Evolutionary conservation across 2,797 vertebrate genomes (phyloP), one percentile per base, ranked within the genome.

Genomic region (Siniperca obscura): DNA sequence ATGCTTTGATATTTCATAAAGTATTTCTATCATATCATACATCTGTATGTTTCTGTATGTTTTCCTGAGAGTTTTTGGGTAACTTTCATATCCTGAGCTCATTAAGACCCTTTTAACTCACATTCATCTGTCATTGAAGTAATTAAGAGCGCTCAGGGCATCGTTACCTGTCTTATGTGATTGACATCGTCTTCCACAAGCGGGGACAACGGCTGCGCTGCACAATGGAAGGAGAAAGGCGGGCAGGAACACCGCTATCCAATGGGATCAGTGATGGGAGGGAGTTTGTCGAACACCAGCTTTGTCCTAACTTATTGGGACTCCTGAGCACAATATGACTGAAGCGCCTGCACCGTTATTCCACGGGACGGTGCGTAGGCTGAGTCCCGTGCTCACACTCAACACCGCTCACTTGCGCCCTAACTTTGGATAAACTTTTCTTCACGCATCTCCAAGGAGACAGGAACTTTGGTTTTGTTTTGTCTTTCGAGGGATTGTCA

Each of bases 231-330:
- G 72, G 34, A 44, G 57, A 74, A 44, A 36, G 81, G 86, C 90
- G 93, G 86, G 87, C 62, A 85, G 83, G 73, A 72, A 81, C 68
- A 0, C 62, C 12, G 60, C 69, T 46, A 78, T 91, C 96, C 94
- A 96, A 96, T 96, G 70, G 90, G 79, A 90, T 84, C 57, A 2
- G 70, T 1, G 87, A 81, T 94, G 94, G 95, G 96, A 94, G 94
- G 95, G 94, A 93, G 89, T 90, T 91, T 84, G 83, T 53, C 40
- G 73, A 93, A 90, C 93, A 95, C 86, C 88, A 90, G 95, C 94
- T 95, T 96, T 96, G 96, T 96, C 93, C 95, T 85, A 93, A 95
- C 81, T 93, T 93, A 90, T 74, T 91, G 89, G 81, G 90, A 89
- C 90, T 92, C 85, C 91, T 84, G 73, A 90, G 87, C 88, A 65